These are phyloP conservation scores for Bos javanicus DNA, from an alignment of 2,113 vertebrate genomes.

Conservation along the genomic window DNA sequence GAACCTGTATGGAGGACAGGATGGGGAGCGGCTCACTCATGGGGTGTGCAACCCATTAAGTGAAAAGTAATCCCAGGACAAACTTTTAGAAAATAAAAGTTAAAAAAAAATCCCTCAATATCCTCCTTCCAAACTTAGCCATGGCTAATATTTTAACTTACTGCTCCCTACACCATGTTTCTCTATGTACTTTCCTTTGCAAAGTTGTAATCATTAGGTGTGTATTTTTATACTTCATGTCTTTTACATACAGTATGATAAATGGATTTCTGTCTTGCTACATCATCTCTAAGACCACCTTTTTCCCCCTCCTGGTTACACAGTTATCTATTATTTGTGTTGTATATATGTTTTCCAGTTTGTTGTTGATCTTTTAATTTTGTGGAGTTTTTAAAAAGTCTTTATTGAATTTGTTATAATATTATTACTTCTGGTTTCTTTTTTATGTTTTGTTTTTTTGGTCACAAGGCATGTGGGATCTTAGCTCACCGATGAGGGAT, in stretches of 20 bases:
- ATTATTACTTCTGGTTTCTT: neutral
- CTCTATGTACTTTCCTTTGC: neutral
- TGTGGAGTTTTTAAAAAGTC: neutral
- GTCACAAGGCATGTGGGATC: neutral
- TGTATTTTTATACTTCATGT: neutral
- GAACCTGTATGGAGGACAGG: conserved; percentile 82
- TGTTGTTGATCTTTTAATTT: neutral
- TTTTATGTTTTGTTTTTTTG: neutral
- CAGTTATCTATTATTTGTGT: neutral
- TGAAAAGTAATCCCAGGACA: neutral
- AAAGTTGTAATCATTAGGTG: neutral
- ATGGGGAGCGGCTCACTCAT: neutral
- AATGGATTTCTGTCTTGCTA: neutral
- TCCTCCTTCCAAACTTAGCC: neutral
- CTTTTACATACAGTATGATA: neutral
- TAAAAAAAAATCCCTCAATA: neutral
- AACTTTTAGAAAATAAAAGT: neutral
- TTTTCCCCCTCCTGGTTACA: neutral
- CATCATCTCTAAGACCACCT: neutral
- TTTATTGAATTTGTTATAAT: neutral
- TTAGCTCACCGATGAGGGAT: neutral
- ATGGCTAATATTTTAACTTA: neutral
- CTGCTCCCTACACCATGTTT: neutral
- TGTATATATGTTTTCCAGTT: neutral
- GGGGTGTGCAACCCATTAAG: neutral